A percentile compares a stretch with the other conserved stretches of the same genome.
phyloP scores from a whole-genome alignment of 2,113 vertebrate species.

The Catharus fuscescens region DNA sequence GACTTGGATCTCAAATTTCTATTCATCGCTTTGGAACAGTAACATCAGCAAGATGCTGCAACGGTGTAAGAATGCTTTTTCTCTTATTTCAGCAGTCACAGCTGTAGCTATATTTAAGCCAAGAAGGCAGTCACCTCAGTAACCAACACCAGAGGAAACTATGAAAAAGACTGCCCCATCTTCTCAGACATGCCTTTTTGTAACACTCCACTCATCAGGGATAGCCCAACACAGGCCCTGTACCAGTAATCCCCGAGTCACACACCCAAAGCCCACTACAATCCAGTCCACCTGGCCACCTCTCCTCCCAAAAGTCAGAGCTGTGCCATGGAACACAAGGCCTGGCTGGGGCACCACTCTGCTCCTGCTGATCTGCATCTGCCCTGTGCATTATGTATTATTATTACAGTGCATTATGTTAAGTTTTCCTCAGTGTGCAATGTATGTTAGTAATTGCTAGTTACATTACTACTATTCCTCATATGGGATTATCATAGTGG shows the following conservation, averaged over 20 bases:
- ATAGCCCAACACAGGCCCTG: background rate
- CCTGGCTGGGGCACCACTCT: fast-evolving
- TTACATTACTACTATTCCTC: conserved; percentile 13
- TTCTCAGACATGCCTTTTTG: background rate
- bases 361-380: background rate
- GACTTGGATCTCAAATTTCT: background rate
- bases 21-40: background rate
- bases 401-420: background rate
- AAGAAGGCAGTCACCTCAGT: background rate
- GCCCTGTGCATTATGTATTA: background rate
- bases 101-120: background rate
- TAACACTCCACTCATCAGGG: fast-evolving
- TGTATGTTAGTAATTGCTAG: conserved; percentile 13
- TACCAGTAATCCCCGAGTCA: background rate
- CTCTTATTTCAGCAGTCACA: background rate
- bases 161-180: background rate
- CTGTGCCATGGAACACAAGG: fast-evolving
- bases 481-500: conserved; percentile 30
- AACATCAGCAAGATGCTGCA: background rate
- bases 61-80: background rate
- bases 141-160: background rate
- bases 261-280: background rate
- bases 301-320: background rate
- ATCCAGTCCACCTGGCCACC: background rate
- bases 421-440: background rate